Base-by-base conservation (phyloP, 1,140 invertebrate genomes). In the Diuraphis noxia region DNA sequence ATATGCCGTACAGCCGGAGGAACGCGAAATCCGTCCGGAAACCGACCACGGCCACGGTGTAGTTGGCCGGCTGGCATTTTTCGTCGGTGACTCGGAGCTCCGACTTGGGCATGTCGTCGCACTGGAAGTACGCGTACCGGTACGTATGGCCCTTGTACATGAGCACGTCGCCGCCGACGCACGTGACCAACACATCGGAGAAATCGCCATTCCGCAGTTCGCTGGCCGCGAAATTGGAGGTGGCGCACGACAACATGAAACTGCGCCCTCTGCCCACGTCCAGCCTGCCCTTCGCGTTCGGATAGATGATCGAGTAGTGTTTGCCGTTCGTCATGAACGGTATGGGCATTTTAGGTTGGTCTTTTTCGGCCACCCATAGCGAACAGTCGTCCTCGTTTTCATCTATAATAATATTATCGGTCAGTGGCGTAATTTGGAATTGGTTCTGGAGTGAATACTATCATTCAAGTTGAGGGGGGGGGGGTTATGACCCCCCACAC, bases 201-300 rank as follows among this genome's bases (percentile, higher is more conserved):
- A 0, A n/a, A n/a, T n/a, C 21, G 34, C 4, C 9, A n/a, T 49
- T 1, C n/a, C 5, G 23, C 17, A 77, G 17, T 1, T 17, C 72
- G n/a, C 3, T 7, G 7, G 41, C 25, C 10, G 63, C 77, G 43
- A 91, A 91, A 23, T 77, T 49, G 10, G 38, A 7, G 6, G 38
- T 34, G 9, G 34, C 36, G 77, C 89, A 91, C n/a, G 77, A 38
- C 43, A 91, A 13, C 0, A 82, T 91, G 77, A 91, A 91, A 30
- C 43, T 82, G 8, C 9, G 8, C 0, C 23, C 77, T n/a, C 30
- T 19, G 25, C n/a, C n/a, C 5, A 82, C 34, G 43, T 49, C 38
- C 72, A 91, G 9, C 5, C 9, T 7, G 2, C 89, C 89, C 8
- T 82, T 52, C 9, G 30, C 23, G 34, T 91, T 34, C 34, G 89